Percentiles rank a stretch among this genome's conserved stretches.
Evolutionary conservation across 2,797 vertebrate genomes (phyloP).

Genomic region (Labeo calbasu): DNA sequence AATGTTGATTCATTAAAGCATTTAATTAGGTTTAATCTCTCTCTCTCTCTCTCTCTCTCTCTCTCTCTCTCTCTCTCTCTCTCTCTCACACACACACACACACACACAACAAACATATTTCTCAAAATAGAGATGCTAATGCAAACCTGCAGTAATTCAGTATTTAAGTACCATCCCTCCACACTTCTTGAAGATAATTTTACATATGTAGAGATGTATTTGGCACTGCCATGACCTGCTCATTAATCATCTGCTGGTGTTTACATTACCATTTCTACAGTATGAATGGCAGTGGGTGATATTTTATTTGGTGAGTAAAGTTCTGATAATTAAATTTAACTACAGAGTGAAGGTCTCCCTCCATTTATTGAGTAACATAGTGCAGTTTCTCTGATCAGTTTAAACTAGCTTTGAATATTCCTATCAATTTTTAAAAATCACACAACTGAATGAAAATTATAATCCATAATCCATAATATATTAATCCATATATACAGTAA

Average conservation of each 20-base stretch:
- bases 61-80: background rate
- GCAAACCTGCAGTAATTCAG: background rate
- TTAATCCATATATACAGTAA: background rate
- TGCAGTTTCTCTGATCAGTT: background rate
- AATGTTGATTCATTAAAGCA: background rate
- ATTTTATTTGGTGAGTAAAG: background rate
- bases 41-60: background rate
- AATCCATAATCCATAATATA: too few relatives aligned
- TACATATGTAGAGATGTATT: background rate
- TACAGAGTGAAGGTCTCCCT: background rate
- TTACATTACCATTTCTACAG: conserved; percentile 7
- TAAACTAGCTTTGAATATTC: background rate
- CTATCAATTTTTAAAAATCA: background rate
- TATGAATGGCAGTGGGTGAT: conserved; percentile 8
- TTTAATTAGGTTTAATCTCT: background rate
- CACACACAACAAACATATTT: background rate
- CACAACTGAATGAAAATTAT: too few relatives aligned
- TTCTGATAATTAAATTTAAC: background rate
- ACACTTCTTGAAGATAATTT: background rate
- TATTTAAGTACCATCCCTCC: background rate
- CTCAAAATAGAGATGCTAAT: background rate
- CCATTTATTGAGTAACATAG: background rate
- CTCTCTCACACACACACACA: too few relatives aligned
- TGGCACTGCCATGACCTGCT: background rate
- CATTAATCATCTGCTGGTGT: background rate